Percentiles rank a stretch among this genome's conserved stretches.
phyloP scores from a whole-genome alignment of 2,797 vertebrate genomes.

The Lepidocolaptes lacrymiger region DNA sequence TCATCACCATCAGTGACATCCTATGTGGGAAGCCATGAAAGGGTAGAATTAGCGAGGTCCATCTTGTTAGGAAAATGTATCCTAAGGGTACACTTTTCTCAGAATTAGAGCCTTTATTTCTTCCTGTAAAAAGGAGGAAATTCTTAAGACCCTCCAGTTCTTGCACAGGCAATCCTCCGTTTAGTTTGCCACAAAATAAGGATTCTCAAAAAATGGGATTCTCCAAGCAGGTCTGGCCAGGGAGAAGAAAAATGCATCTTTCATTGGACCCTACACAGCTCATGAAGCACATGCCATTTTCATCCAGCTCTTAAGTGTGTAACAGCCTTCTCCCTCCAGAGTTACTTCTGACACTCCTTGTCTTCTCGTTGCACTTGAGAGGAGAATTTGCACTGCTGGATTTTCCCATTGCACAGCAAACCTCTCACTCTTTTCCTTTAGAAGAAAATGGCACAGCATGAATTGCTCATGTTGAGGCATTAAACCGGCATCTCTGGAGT shows the following conservation, averaged over 20 bases:
- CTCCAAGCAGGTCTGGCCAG: neutral
- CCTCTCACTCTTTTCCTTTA: neutral
- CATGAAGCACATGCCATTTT: neutral
- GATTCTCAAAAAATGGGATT: neutral
- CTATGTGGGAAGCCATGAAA: neutral
- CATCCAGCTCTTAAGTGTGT: neutral
- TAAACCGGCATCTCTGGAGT: neutral
- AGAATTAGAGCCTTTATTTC: neutral
- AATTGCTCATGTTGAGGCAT: neutral
- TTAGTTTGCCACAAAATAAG: neutral
- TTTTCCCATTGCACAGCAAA: neutral
- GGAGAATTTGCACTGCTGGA: slow-evolving; percentile 1
- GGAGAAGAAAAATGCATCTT: neutral
- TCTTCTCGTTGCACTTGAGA: neutral
- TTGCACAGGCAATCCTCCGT: neutral
- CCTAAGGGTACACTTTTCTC: neutral
- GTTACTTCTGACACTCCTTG: neutral
- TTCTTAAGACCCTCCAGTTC: neutral
- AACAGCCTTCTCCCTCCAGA: neutral
- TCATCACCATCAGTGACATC: neutral
- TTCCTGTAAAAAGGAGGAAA: neutral
- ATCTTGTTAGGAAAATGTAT: neutral
- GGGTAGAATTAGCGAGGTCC: neutral
- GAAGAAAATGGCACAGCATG: neutral
- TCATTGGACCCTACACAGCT: neutral